Evolutionary conservation across 2,797 vertebrate species (phyloP).

Genomic region (Oreonectes daqikongensis): DNA sequence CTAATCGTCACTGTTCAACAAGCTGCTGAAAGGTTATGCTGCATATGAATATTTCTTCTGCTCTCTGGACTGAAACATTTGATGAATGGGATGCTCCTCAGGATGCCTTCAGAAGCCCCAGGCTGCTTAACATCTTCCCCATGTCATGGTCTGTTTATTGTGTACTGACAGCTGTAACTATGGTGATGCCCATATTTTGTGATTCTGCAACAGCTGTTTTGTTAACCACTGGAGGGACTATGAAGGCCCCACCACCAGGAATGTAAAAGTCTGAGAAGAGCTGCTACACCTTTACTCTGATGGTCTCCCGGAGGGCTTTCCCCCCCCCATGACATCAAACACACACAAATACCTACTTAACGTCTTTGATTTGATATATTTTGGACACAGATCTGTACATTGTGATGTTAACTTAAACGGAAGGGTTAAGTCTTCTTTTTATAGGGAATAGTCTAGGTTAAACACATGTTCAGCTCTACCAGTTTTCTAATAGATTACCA

Average conservation of each 20-base stretch:
- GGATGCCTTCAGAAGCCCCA: slow-evolving; percentile 31
- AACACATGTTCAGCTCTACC: not conserved
- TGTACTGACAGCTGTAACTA: slow-evolving; percentile 49
- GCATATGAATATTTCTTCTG: slow-evolving; percentile 16
- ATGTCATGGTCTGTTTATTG: slow-evolving; percentile 31
- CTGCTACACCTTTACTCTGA: not conserved
- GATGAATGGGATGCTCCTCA: slow-evolving; percentile 10
- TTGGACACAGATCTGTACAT: not conserved
- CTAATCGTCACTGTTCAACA: slow-evolving; percentile 33
- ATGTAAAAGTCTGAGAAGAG: slow-evolving; percentile 23
- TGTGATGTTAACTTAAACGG: slow-evolving; percentile 11
- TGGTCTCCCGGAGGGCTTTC: slow-evolving; percentile 34
- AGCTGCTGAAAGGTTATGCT: slow-evolving; percentile 40
- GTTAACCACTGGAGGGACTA: slow-evolving; percentile 26
- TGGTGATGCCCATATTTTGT: slow-evolving; percentile 30
- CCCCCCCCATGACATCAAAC: slow-evolving; percentile 18
- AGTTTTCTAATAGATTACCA: not conserved
- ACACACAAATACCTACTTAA: slow-evolving; percentile 11
- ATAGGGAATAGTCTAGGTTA: slow-evolving; percentile 10
- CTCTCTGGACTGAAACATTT: slow-evolving; percentile 22
- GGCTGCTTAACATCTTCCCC: slow-evolving; percentile 27
- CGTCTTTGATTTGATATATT: slow-evolving; percentile 28
- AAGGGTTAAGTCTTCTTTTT: not conserved
- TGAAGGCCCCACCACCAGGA: slow-evolving; percentile 28
- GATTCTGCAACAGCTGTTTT: slow-evolving; percentile 60